These are phyloP conservation scores for Lycaon pictus DNA, from an alignment of 2,113 vertebrate species.

Conservation along the genomic window DNA sequence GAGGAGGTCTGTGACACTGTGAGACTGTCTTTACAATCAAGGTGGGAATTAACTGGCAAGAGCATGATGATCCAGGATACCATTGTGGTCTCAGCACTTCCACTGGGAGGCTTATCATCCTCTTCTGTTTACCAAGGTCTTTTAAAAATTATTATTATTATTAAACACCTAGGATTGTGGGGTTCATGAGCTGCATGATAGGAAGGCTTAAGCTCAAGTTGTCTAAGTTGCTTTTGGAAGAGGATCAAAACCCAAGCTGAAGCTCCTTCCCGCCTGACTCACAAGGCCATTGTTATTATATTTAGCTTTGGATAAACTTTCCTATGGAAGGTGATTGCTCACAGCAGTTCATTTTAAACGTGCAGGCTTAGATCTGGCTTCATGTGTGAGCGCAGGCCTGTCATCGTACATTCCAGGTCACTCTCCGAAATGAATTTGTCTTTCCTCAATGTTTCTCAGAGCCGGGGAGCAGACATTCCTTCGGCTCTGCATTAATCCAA, in stretches of 20 bases:
- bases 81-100: slow-evolving; percentile 71
- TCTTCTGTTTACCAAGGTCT: slow-evolving; percentile 82
- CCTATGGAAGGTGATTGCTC: slow-evolving; percentile 90
- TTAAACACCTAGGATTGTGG: slow-evolving; percentile 87
- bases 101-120: slow-evolving; percentile 76
- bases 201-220: slow-evolving; percentile 88
- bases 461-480: slow-evolving; percentile 91
- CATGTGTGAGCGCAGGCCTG: slow-evolving; percentile 88
- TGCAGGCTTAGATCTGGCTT: slow-evolving; percentile 88
- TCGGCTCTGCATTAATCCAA: slow-evolving; percentile 94
- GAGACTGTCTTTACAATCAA: not conserved
- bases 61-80: slow-evolving; percentile 70
- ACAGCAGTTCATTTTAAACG: slow-evolving; percentile 88
- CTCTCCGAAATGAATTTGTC: slow-evolving; percentile 89
- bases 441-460: slow-evolving; percentile 87
- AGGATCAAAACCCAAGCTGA: slow-evolving; percentile 90
- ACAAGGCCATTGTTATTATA: slow-evolving; percentile 91
- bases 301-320: slow-evolving; percentile 94
- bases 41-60: slow-evolving; percentile 17
- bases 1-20: not conserved
- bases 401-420: slow-evolving; percentile 91
- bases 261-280: slow-evolving; percentile 87
- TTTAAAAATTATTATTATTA: slow-evolving; percentile 85
- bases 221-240: slow-evolving; percentile 92
- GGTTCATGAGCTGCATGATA: slow-evolving; percentile 84